Conservation (phyloP, 2,797 vertebrate species). For the Dipus sagitta region DNA sequence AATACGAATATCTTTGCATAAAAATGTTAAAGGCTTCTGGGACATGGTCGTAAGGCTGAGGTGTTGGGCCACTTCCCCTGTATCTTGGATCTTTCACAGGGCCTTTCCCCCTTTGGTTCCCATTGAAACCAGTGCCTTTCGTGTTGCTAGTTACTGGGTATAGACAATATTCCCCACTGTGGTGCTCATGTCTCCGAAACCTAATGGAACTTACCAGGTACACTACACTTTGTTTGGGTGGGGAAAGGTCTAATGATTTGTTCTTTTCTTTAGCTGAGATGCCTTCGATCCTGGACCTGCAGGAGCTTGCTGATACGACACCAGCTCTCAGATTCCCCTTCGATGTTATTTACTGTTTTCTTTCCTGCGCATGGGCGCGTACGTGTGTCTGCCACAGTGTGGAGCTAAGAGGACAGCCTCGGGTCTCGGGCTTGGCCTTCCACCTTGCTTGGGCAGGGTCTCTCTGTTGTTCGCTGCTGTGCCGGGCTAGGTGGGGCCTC, state of each 20-base stretch:
- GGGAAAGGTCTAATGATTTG: background rate
- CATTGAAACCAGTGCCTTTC: background rate
- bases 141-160: background rate
- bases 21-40: background rate
- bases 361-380: no score
- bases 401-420: no score
- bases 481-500: no score
- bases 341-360: no score
- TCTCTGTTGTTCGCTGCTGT: no score
- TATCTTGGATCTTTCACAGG: background rate
- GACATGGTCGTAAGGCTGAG: background rate
- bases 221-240: background rate
- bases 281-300: background rate
- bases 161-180: background rate
- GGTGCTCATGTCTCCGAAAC: background rate
- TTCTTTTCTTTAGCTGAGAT: background rate
- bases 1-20: background rate
- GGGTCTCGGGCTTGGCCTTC: no score
- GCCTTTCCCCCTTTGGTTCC: background rate
- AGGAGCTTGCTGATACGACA: background rate
- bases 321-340: background rate
- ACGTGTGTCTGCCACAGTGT: no score
- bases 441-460: no score
- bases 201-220: background rate
- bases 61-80: background rate